These are phyloP conservation scores for Cephalophus harveyi DNA, from an alignment of 2,113 vertebrate genomes.

Conservation along the genomic window DNA sequence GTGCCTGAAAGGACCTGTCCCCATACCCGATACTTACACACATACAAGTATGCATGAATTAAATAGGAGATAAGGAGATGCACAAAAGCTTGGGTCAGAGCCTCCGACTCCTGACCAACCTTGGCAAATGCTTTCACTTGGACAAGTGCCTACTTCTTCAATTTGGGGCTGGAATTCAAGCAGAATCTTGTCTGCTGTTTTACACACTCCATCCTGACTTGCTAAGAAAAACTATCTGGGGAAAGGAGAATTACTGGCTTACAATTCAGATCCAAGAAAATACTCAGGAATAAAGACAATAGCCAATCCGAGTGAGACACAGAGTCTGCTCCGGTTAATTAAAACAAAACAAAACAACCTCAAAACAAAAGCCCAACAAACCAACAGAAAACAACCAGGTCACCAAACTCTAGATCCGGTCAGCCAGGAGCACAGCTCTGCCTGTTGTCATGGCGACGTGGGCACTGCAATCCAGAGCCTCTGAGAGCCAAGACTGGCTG, in stretches of 20 bases:
- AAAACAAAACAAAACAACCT: neutral
- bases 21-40: rapidly evolving
- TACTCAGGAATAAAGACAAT: slow-evolving; percentile 54
- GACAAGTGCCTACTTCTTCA: neutral
- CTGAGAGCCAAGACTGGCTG: neutral
- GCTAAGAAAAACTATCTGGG: slow-evolving; percentile 10
- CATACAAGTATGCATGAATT: neutral
- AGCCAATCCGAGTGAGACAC: slow-evolving; percentile 64
- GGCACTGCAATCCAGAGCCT: slow-evolving; percentile 77
- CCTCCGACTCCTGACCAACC: neutral
- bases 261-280: slow-evolving; percentile 46
- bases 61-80: neutral
- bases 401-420: slow-evolving; percentile 62
- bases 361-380: neutral
- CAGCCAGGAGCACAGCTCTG: slow-evolving; percentile 42
- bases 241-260: slow-evolving; percentile 28
- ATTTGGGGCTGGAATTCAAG: slow-evolving; percentile 19
- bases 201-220: neutral
- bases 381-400: neutral
- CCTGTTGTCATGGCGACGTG: slow-evolving; percentile 69
- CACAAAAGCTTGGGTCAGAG: neutral
- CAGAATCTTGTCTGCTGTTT: neutral
- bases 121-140: slow-evolving; percentile 18
- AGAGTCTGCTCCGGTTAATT: slow-evolving; percentile 52
- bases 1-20: neutral